Evolutionary conservation across 2,113 vertebrate genomes (phyloP).

Genomic region (Malaclemys terrapin): DNA sequence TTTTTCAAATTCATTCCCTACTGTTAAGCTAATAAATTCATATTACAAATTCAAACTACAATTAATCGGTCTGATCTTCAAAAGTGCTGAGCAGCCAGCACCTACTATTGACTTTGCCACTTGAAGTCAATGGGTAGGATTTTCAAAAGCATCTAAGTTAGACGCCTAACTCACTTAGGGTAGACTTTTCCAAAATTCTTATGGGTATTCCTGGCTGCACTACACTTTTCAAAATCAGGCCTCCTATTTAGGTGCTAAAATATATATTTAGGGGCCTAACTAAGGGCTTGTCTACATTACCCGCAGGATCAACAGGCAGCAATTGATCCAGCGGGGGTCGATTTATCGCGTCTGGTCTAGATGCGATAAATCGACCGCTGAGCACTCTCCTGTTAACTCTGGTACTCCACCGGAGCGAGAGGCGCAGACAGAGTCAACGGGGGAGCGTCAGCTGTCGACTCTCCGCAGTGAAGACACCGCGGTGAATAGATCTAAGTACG

Average conservation of each 20-base stretch:
- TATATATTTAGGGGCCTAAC: background rate
- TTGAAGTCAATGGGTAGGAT: background rate
- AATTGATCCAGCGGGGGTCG: too few species aligned
- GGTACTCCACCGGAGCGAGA: too few species aligned
- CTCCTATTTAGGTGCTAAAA: background rate
- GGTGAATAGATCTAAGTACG: too few species aligned
- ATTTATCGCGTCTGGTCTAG: too few species aligned
- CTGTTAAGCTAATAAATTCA: background rate
- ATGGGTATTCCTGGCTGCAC: background rate
- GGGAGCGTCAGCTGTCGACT: too few species aligned
- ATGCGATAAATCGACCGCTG: too few species aligned
- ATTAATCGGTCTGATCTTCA: background rate
- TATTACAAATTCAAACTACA: background rate
- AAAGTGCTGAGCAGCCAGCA: background rate
- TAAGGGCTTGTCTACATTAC: background rate
- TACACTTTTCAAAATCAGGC: background rate
- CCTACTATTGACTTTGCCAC: background rate
- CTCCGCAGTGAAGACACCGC: too few species aligned
- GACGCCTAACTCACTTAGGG: background rate
- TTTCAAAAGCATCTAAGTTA: background rate
- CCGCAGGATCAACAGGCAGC: too few species aligned
- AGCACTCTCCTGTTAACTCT: too few species aligned
- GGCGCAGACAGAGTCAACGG: too few species aligned
- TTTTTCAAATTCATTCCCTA: background rate
- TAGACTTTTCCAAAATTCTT: background rate